Base-by-base conservation (phyloP, 53 echinoderm and acorn worm species). In the Holothuria leucospilota region DNA sequence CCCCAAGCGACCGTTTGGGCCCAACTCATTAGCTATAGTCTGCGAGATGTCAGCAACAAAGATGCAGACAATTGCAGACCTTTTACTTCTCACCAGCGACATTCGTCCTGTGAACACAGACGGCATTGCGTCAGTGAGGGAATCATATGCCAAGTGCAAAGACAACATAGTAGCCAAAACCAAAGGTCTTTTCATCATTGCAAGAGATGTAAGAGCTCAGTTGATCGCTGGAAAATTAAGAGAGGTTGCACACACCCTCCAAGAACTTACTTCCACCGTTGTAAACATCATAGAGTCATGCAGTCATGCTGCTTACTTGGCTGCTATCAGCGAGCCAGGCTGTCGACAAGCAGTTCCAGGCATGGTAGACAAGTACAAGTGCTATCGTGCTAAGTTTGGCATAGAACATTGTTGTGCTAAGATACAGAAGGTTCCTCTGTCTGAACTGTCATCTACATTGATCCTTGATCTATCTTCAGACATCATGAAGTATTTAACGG, bases 61-160 rank as follows among this genome's bases (percentile, higher is more conserved):
- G 79, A 96, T 96, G 93, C 96, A 96, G 77, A 91, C 96, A 29
- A 93, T 94, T 56, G 94, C 94, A 27, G 96, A 96, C 71, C 85
- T 96, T 77, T 81, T 96, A 40, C 93, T 96, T 66, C 69, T 96
- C 24, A 95, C 96, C 71, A 96, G 94, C 80, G 96, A 96, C 82
- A 85, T 93, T 65, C 93, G 96, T n/a, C 96, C 96, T 13, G 96
- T 96, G 16, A 96, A 96, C 84, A 93, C 96, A 34, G 96, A 96
- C 29, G 95, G 91, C 52, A 90, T 96, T 23, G 89, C 91, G 2
- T 62, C 93, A 27, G 87, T 96, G 41, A 92, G 94, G 29, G 96
- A 96, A 84, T 96, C 96, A 20, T 96, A 93, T 66, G 89, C 96
- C 27, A 96, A 96, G 88, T 96, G 96, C 79, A 90, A 94, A 24